Percentiles rank a stretch among this genome's conserved stretches.
Conservation (phyloP, 1,140 invertebrate species). For the Nylanderia fulva region DNA sequence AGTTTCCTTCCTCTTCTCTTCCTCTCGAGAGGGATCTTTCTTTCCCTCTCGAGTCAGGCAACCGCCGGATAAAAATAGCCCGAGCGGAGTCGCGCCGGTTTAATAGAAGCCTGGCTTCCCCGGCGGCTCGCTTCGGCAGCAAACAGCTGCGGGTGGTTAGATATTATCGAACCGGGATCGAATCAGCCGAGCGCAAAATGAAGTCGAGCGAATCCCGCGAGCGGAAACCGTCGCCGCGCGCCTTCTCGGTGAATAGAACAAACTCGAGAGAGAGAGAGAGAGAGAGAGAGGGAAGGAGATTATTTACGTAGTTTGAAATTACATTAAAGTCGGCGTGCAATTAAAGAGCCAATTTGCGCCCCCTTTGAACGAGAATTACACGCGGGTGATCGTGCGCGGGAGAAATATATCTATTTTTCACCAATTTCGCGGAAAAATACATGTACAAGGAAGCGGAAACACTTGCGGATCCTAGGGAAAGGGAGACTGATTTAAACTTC, state of each 20-base stretch:
- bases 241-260: background rate
- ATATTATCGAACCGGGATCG: constrained; percentile 58
- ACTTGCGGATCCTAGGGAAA: no score
- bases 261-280: constrained; percentile 11
- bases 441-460: no score
- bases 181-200: constrained; percentile 38
- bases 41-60: constrained; percentile 54
- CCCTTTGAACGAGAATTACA: constrained; percentile 7
- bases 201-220: constrained; percentile 63
- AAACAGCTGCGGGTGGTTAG: constrained; percentile 52
- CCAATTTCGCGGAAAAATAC: background rate
- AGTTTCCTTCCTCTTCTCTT: constrained; percentile 23
- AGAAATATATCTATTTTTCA: background rate
- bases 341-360: constrained; percentile 9
- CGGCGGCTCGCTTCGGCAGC: background rate
- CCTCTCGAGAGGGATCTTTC: background rate
- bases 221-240: constrained; percentile 32
- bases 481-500: no score
- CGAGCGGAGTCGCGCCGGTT: constrained; percentile 42
- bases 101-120: constrained; percentile 42
- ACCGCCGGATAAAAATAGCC: constrained; percentile 55
- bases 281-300: background rate
- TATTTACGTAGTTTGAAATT: constrained; percentile 30
- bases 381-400: background rate
- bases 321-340: constrained; percentile 23